Base-by-base conservation (phyloP, 2,113 vertebrate genomes). In the Pseudopipra pipra region DNA sequence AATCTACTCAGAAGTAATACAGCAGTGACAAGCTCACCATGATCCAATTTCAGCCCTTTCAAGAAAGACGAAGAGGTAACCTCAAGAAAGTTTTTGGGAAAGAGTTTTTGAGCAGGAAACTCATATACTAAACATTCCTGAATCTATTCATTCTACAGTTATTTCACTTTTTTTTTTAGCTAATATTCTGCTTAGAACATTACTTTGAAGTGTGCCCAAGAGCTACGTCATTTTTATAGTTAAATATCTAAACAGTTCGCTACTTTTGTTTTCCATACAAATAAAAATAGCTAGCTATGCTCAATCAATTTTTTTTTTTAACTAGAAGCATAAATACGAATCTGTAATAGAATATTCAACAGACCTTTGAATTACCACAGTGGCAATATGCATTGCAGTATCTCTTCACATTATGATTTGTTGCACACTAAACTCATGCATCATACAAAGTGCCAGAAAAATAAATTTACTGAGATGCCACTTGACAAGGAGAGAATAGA, bases 351-450 rank as follows among this genome's bases (percentile, higher is more conserved):
- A 93, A 92, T 83, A 85, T 78, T 86, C 95, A 94, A 77, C 30
- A 93, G 72, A 90, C 44, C 72, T 94, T 18, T 90, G 72, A 93
- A 96, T 93, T 84, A 93, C 54, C 78, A 87, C 63, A 44, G 68
- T 31, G 23, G 55, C 68, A 86, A 55, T 44, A 71, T 59, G 90
- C 43, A 54, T 11, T 68, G 28, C 73, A 58, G 76, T 84, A 91
- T 62, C 72, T 92, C 73, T 83, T 75, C 18, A 49, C 56, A 46
- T 72, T 72, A 81, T 61, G 61, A 94, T 92, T 89, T 89, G 87
- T 10, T 87, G 73, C 68, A 43, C 17, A 18, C 43, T 86, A 52
- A 80, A 88, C 37, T 93, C 52, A 39, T 78, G 85, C 33, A 86
- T 94, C 85, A 90, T 20, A 55, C 22, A 39, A 85, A 96, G 54